Evolutionary conservation across 2,113 vertebrate species (phyloP).

Genomic region (Psittacara wagleri): DNA sequence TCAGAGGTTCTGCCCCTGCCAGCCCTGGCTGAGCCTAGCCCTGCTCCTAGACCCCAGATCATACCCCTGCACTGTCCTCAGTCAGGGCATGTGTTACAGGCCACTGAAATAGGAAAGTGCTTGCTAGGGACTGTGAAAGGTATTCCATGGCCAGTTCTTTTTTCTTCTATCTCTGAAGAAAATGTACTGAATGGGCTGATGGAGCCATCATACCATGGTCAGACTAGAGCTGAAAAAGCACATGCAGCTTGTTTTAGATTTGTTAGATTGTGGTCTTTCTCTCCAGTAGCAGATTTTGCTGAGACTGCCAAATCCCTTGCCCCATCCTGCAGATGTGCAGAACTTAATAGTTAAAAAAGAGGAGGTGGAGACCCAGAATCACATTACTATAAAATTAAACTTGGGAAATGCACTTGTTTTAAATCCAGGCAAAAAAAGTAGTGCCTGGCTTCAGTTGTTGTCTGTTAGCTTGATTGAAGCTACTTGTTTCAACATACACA

Average conservation of each 20-base stretch:
- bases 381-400: not conserved
- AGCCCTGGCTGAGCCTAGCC: rapidly evolving
- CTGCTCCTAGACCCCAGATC: rapidly evolving
- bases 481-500: not conserved
- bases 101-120: not conserved
- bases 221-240: not conserved
- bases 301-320: not conserved
- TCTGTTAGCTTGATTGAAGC: not conserved
- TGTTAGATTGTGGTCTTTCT: not conserved
- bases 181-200: not conserved
- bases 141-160: not conserved
- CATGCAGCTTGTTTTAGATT: not conserved
- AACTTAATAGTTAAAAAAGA: not conserved
- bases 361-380: not conserved
- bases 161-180: not conserved
- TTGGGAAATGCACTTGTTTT: not conserved
- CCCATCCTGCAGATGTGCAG: not conserved
- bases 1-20: not conserved
- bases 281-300: not conserved
- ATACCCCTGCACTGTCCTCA: not conserved
- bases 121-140: not conserved
- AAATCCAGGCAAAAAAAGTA: not conserved
- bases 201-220: not conserved
- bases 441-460: not conserved
- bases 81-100: not conserved